Evolutionary conservation across 1,140 invertebrate species (phyloP), one percentile per base, ranked within the genome.

Genomic region (Brachionus rubens): DNA sequence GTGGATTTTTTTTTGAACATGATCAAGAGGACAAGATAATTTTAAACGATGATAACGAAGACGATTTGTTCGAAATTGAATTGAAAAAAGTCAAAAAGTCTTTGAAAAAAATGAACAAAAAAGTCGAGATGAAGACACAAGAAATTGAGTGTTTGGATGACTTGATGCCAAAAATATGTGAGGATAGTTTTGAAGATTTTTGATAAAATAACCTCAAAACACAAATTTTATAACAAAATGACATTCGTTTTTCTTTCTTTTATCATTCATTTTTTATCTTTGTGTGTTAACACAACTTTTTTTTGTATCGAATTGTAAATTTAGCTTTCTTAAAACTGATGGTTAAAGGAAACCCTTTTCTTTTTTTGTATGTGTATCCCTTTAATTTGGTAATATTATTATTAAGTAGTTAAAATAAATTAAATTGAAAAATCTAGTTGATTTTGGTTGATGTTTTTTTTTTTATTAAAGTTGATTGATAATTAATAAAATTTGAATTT

Each of bases 251-350:
- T 30, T 56, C 30, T 59, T 59, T 59, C 36, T 59, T 59, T 59
- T 33, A 19, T 41, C 36, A 30, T 59, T 36, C 30, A 59, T 33
- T 36, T 19, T 59, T 33, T 36, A 54, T 59, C 36, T 59, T 59
- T 59, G 36, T 59, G 28, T 59, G 19, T 36, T 33, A 33, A 36
- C 36, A 33, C 33, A 59, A 59, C 52, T n/a, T n/a, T n/a, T n/a
- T 59, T 59, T 59, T 59, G 54, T 59, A 59, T 59, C 54, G 54
- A 59, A 33, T 59, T 59, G 54, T 59, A 59, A 59, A 36, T 36
- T 36, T 36, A n/a, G n/a, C n/a, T n/a, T n/a, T n/a, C n/a, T n/a
- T n/a, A n/a, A n/a, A n/a, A n/a, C n/a, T n/a, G n/a, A n/a, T n/a
- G n/a, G n/a, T n/a, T n/a, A n/a, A n/a, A n/a, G n/a, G n/a, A n/a